These are phyloP conservation scores for Notamacropus eugenii DNA, from an alignment of 2,797 vertebrate species.

Conservation along the genomic window DNA sequence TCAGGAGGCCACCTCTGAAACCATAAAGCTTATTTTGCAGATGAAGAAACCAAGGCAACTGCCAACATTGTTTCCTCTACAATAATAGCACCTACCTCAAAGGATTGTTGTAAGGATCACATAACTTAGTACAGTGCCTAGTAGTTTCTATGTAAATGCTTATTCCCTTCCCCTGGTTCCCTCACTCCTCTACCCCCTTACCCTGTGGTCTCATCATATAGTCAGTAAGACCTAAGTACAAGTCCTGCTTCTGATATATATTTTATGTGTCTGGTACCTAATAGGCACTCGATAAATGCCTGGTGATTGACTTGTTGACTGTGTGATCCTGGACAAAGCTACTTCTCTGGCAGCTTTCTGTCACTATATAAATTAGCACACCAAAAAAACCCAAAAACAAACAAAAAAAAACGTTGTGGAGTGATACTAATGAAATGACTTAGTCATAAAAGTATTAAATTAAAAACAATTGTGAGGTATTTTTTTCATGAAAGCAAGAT, in stretches of 20 bases:
- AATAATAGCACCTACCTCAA: neutral
- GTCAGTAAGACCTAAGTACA: neutral
- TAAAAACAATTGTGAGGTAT: neutral
- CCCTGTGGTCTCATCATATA: neutral
- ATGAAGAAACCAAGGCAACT: neutral
- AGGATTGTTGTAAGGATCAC: neutral
- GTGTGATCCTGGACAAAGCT: neutral
- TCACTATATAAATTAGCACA: neutral
- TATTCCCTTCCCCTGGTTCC: neutral
- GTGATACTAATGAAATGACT: neutral
- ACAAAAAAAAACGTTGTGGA: too few species aligned
- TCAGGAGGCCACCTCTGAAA: neutral
- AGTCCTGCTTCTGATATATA: neutral
- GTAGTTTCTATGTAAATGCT: neutral
- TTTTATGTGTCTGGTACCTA: neutral
- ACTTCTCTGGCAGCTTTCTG: neutral
- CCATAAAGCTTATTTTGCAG: neutral
- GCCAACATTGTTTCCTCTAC: neutral
- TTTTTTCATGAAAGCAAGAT: neutral
- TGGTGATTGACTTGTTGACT: neutral
- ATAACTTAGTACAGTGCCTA: neutral
- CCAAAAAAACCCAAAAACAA: too few species aligned
- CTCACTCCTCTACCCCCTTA: neutral
- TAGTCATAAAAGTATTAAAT: constrained; percentile 11
- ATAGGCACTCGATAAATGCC: neutral